Percentiles rank a stretch among this genome's conserved stretches.
These are phyloP conservation scores for Megaceryle torquata DNA, from an alignment of 2,113 vertebrate genomes.

Conservation along the genomic window DNA sequence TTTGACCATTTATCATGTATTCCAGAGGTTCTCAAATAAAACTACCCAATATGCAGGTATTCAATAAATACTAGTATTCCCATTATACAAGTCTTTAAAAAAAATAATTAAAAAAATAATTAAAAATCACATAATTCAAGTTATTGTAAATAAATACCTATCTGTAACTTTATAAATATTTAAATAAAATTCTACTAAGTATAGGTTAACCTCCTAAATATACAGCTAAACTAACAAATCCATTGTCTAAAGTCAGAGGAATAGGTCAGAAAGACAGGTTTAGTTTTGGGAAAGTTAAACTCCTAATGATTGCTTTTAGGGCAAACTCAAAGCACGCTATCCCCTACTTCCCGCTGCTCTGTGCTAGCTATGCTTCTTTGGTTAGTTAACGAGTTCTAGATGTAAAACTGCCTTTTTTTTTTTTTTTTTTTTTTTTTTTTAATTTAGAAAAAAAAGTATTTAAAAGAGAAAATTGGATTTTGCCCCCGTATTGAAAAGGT, in stretches of 20 bases:
- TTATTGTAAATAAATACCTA: constrained; percentile 62
- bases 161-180: constrained; percentile 3
- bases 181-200: constrained; percentile 39
- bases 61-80: constrained; percentile 47
- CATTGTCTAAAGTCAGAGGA: background rate
- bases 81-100: background rate
- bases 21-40: constrained; percentile 23
- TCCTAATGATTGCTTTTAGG: background rate
- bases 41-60: constrained; percentile 19
- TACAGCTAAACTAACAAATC: background rate
- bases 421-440: background rate
- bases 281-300: background rate
- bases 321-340: background rate
- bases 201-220: constrained; percentile 9
- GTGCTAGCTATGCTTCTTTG: constrained; percentile 3
- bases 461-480: too few species aligned
- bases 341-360: background rate
- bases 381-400: background rate
- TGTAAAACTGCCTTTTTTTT: background rate
- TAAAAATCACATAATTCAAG: background rate
- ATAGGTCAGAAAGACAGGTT: background rate
- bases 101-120: background rate
- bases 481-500: too few species aligned
- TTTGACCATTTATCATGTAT: background rate
- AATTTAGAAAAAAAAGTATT: too few species aligned